Base-by-base conservation (phyloP, 2,888 invertebrate genomes). In the Megalurothrips usitatus region DNA sequence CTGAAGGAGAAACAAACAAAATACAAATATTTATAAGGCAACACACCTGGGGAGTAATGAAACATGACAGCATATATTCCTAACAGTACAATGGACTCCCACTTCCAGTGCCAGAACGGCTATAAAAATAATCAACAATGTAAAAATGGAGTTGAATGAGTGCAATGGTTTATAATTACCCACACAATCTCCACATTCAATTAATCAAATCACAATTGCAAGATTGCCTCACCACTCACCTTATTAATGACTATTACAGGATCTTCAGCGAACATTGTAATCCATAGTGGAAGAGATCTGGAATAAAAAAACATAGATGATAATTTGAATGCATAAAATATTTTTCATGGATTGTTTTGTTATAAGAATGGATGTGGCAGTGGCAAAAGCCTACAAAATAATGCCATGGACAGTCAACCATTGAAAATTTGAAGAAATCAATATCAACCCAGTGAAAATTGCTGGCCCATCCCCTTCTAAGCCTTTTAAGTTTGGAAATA, bases 271-370 rank as follows among this genome's bases (percentile, higher is more conserved):
- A 84, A 82, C 84, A 84, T 83, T 82, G 84, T 85, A 84, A 84
- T 87, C 87, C 88, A 88, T 88, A 86, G 87, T 88, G 87, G 87
- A 87, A 86, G 87, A 87, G 87, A 88, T 87, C 88, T 88, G 84
- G 28, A 87, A 87, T 81, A 83, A 81, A 83, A 83, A 80, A 79
- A 81, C 83, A 82, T 81, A 82, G 80, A 75, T 0, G 81, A 34
- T 47, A 81, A 14, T 47, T 52, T 26, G 75, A 47, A n/a, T n/a
- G n/a, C 52, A 43, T 34, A 79, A 1, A 81, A 34, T 26, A 75
- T 10, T 1, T 4, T 79, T 11, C 48, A 11, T 26, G 48, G 48
- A 63, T 26, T 43, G 34, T 43, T 43, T 43, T 43, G 34, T 4
- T 43, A 43, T 6, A 43, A 43, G 34, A 43, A 43, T 4, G 6